These are phyloP conservation scores for Hipposideros larvatus DNA, from an alignment of 2,797 vertebrate genomes.

Conservation along the genomic window DNA sequence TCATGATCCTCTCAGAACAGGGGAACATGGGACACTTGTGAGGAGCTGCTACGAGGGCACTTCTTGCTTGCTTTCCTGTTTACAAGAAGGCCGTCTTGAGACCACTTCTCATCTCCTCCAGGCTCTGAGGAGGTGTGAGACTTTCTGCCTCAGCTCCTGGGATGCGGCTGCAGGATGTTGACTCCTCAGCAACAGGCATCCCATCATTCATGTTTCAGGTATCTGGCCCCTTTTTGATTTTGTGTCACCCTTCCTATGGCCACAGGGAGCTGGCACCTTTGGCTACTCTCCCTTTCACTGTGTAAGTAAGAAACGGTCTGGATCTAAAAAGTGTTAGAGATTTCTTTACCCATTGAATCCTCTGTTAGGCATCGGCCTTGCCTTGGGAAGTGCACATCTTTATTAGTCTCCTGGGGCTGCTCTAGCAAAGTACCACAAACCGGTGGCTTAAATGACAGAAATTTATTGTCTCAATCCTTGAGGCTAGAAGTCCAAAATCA, in stretches of 20 bases:
- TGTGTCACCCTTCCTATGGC: background rate
- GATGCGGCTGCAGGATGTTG: rapidly evolving
- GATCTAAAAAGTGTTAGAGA: background rate
- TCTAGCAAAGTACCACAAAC: background rate
- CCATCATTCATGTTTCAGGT: rapidly evolving
- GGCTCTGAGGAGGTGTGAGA: background rate
- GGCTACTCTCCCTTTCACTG: background rate
- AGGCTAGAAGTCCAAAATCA: background rate
- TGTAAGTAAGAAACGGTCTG: background rate
- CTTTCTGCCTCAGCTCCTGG: too few relatives aligned
- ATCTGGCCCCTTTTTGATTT: background rate
- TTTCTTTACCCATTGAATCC: background rate
- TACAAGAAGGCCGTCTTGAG: too few relatives aligned
- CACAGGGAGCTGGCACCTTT: background rate
- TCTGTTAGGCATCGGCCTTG: background rate
- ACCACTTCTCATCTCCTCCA: background rate
- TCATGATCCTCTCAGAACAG: background rate
- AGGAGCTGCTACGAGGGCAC: background rate
- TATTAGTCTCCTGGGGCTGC: background rate
- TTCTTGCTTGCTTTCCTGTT: background rate
- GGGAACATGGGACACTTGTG: background rate
- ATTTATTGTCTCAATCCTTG: background rate
- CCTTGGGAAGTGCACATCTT: background rate
- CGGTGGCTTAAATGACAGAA: background rate
- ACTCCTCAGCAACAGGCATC: background rate